Conservation (phyloP, 37 sponge, comb jelly and placozoan species). For the Chondrilla cf. caribensis region DNA sequence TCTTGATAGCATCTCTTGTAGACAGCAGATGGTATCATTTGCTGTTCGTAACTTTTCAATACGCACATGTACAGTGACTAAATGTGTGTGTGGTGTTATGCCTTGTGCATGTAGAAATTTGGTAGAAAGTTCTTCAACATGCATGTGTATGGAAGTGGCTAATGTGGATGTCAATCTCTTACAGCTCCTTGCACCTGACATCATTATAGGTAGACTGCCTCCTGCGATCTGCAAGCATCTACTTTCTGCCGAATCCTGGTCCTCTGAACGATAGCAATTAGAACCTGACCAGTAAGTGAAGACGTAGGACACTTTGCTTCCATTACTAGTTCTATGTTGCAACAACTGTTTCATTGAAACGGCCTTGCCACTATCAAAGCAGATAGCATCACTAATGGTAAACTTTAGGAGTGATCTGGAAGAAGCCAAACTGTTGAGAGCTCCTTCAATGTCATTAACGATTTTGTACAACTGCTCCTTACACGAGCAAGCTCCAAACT, state of each 20-base stretch:
- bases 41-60: not conserved
- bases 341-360: not conserved
- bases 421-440: not conserved
- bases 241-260: not conserved
- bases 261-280: not conserved
- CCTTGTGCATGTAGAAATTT: not conserved
- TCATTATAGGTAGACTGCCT: not conserved
- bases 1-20: not conserved
- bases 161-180: not conserved
- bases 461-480: too few relatives aligned
- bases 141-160: not conserved
- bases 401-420: not conserved
- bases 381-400: not conserved
- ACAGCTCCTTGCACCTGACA: too few relatives aligned
- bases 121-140: not conserved
- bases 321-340: not conserved
- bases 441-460: not conserved
- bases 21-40: not conserved
- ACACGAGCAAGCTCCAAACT: not conserved
- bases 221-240: too few relatives aligned
- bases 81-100: not conserved
- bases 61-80: slow-evolving; percentile 1
- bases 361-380: not conserved
- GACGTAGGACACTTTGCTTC: not conserved
- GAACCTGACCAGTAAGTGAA: not conserved